These are phyloP conservation scores for Xestia ashworthii DNA, from an alignment of 2,888 invertebrate species.

Conservation along the genomic window DNA sequence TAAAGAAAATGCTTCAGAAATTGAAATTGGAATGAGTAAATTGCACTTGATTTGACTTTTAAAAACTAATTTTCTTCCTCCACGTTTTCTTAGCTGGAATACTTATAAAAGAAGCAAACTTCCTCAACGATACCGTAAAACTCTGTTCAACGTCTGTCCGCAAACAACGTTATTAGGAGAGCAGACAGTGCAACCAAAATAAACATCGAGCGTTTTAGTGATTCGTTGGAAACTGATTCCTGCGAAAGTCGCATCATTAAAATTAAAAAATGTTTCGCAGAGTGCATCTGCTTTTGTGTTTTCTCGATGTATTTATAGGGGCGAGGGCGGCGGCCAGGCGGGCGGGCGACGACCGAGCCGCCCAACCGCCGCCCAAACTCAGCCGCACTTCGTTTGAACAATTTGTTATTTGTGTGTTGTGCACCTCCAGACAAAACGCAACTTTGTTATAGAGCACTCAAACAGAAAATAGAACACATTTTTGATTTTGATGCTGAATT, in stretches of 20 bases:
- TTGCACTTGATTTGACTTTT: not conserved
- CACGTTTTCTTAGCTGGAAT: conserved; percentile 1
- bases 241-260: conserved; percentile 78
- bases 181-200: conserved; percentile 54
- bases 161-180: conserved; percentile 47
- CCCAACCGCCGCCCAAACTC: conserved; percentile 64
- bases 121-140: conserved; percentile 7
- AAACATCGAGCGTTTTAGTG: conserved; percentile 56
- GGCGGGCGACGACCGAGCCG: conserved; percentile 70
- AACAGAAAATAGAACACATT: conserved; percentile 6
- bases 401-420: conserved; percentile 57
- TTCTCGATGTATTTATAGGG: conserved; percentile 85
- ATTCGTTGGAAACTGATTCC: conserved; percentile 66
- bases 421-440: conserved; percentile 55
- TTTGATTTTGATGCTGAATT: conserved; percentile 18
- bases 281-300: conserved; percentile 83
- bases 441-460: conserved; percentile 24
- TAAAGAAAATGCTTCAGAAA: conserved; percentile 1
- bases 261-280: conserved; percentile 76
- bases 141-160: conserved; percentile 54
- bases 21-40: not conserved
- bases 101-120: conserved; percentile 12
- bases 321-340: conserved; percentile 73
- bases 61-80: not conserved
- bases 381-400: conserved; percentile 55